These are phyloP conservation scores for Thalpophila matura DNA, from an alignment of 2,888 invertebrate genomes.

Conservation along the genomic window DNA sequence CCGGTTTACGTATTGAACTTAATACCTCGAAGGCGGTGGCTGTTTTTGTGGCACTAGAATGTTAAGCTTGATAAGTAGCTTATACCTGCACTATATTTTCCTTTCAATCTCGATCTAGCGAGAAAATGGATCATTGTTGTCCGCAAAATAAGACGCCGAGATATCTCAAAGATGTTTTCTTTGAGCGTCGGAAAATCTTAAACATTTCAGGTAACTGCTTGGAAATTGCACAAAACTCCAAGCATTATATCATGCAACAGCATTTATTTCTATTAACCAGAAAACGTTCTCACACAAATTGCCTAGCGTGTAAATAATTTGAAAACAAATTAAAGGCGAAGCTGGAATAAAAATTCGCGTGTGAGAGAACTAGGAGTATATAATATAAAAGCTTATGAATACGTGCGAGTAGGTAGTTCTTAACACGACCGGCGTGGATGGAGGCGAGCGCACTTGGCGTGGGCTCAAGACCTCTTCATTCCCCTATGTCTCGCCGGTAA, in stretches of 20 bases:
- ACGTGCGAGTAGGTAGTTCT: slow-evolving; percentile 75
- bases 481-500: slow-evolving; percentile 87
- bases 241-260: slow-evolving; percentile 40
- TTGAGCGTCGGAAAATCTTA: slow-evolving; percentile 36
- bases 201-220: slow-evolving; percentile 42
- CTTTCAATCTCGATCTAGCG: slow-evolving; percentile 46
- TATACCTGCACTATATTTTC: slow-evolving; percentile 48
- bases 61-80: slow-evolving; percentile 43
- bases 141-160: slow-evolving; percentile 39
- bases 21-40: slow-evolving; percentile 10
- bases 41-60: slow-evolving; percentile 40
- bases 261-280: slow-evolving; percentile 49
- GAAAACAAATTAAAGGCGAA: slow-evolving; percentile 61
- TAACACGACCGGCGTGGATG: slow-evolving; percentile 74
- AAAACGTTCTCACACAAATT: slow-evolving; percentile 48
- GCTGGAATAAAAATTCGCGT: slow-evolving; percentile 56
- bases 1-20: slow-evolving; percentile 8
- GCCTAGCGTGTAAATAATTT: slow-evolving; percentile 57
- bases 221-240: slow-evolving; percentile 35
- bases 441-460: slow-evolving; percentile 77
- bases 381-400: slow-evolving; percentile 75
- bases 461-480: slow-evolving; percentile 84
- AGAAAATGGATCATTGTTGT: slow-evolving; percentile 60
- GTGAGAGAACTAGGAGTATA: slow-evolving; percentile 48
- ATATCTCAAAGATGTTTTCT: slow-evolving; percentile 43